Evolutionary conservation across 2,888 invertebrate species (phyloP).

Genomic region (Diaprepes abbreviatus): DNA sequence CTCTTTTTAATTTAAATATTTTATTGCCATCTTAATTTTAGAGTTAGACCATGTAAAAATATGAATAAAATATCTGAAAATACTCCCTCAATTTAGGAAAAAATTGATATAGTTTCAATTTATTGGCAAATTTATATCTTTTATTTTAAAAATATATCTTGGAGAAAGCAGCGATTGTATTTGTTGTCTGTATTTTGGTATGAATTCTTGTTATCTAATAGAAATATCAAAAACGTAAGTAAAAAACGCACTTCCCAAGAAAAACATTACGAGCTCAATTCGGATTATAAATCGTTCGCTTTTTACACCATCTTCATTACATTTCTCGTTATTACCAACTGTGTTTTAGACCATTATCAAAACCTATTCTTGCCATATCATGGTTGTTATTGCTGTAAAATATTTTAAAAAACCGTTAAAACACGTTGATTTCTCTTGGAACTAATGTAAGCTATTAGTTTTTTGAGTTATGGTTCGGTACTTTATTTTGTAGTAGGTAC

Average conservation of each 20-base stretch:
- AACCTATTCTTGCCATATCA: slow-evolving; percentile 14
- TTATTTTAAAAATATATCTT: too few species aligned
- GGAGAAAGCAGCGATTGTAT: too few species aligned
- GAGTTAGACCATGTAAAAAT: too few species aligned
- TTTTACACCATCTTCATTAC: neutral
- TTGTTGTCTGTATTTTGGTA: too few species aligned
- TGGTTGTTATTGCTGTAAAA: slow-evolving; percentile 1
- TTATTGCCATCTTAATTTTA: too few species aligned
- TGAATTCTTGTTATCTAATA: too few species aligned
- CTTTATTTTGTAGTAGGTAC: neutral
- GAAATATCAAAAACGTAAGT: neutral
- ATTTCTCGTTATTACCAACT: neutral
- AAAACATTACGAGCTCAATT: neutral
- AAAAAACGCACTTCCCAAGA: neutral
- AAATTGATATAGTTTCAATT: too few species aligned
- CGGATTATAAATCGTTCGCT: too few species aligned
- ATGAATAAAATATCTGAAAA: too few species aligned
- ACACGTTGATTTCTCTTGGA: slow-evolving; percentile 32
- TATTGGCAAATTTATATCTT: too few species aligned
- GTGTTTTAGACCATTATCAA: neutral
- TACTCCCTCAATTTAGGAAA: too few species aligned
- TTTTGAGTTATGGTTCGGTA: slow-evolving; percentile 31
- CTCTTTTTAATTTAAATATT: too few species aligned
- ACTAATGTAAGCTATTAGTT: slow-evolving; percentile 25
- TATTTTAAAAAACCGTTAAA: slow-evolving; percentile 11